Percentiles rank a stretch among this genome's conserved stretches.
phyloP scores from a whole-genome alignment of 2,797 vertebrate species.

The Chaunax sp. region DNA sequence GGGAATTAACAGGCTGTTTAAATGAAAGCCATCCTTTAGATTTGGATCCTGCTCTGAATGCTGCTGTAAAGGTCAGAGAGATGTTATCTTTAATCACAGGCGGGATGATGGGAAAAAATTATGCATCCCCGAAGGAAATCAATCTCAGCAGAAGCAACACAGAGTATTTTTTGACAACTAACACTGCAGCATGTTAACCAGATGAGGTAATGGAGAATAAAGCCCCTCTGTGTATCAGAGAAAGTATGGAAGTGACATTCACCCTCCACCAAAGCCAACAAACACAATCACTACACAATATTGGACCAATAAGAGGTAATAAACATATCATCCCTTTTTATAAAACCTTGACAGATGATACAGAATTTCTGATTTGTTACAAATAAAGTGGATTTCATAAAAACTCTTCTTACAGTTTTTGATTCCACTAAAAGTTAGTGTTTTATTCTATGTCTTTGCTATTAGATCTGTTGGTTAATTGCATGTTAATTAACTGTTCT shows the following conservation, averaged over 20 bases:
- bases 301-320: neutral
- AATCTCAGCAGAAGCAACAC: neutral
- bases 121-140: neutral
- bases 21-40: constrained; percentile 67
- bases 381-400: neutral
- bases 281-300: neutral
- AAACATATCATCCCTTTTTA: too few relatives aligned
- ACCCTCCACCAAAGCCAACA: neutral
- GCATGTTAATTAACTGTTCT: too few relatives aligned
- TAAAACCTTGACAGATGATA: too few relatives aligned
- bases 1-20: constrained; percentile 83
- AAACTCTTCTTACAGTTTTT: too few relatives aligned
- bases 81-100: constrained; percentile 58
- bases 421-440: too few relatives aligned
- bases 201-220: neutral
- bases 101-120: constrained; percentile 7
- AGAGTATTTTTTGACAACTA: neutral
- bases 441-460: neutral
- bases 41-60: constrained; percentile 32
- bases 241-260: neutral
- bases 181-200: neutral
- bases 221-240: neutral
- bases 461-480: neutral
- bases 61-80: constrained; percentile 69
- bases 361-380: neutral